phyloP scores from a whole-genome alignment of 2,888 invertebrate genomes.

The Prionchulus punctatus region DNA sequence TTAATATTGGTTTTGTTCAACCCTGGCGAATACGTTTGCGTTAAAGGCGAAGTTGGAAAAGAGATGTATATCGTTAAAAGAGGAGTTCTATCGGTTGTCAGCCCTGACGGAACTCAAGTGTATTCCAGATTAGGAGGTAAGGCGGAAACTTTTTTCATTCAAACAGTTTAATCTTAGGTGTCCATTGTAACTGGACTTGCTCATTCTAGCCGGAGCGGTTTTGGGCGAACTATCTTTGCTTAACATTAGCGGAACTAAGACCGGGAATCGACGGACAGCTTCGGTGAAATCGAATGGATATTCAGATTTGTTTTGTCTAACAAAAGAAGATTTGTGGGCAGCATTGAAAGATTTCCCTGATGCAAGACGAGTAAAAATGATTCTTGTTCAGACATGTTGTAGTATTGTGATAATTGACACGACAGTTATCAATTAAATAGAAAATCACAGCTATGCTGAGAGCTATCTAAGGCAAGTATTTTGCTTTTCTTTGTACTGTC shows the following conservation, averaged over 20 bases:
- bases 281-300: constrained; percentile 6
- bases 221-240: constrained; percentile 8
- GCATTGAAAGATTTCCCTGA: constrained; percentile 6
- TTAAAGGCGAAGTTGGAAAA: constrained; percentile 7
- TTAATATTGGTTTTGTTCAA: constrained; percentile 1
- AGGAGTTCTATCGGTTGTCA: constrained; percentile 1
- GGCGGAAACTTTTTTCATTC: neutral
- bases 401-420: no score
- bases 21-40: constrained; percentile 5
- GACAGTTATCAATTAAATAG: neutral
- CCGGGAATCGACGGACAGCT: constrained; percentile 5
- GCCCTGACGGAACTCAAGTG: neutral
- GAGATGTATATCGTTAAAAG: constrained; percentile 9
- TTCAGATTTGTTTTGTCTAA: constrained; percentile 6
- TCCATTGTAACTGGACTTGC: neutral
- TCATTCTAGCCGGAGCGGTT: constrained; percentile 3
- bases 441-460: neutral
- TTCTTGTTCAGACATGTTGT: no score
- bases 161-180: neutral
- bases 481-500: no score
- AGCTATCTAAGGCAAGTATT: no score
- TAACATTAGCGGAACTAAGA: constrained; percentile 5
- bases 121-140: neutral
- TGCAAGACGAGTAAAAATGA: neutral
- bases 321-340: constrained; percentile 7